Evolutionary conservation across 2,797 vertebrate genomes (phyloP).

Genomic region (Prunella strophiata): DNA sequence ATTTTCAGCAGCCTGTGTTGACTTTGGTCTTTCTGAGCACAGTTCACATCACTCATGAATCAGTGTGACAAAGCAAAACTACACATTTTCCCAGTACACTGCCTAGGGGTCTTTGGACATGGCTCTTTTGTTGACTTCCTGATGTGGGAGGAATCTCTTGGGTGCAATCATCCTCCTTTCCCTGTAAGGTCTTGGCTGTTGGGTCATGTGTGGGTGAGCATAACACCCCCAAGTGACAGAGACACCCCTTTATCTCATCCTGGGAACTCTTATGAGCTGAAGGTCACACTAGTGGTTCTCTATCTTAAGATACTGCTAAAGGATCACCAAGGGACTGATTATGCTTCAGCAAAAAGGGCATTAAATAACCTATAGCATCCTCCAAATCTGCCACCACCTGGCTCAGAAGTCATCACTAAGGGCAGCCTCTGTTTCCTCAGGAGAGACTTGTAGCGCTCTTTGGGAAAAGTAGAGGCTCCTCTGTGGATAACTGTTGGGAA

Average conservation of each 20-base stretch:
- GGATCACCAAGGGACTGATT: neutral
- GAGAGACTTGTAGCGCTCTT: neutral
- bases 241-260: neutral
- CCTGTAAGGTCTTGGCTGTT: neutral
- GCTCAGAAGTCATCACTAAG: neutral
- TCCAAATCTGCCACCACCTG: neutral
- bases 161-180: neutral
- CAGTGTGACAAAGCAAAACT: neutral
- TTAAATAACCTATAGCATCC: neutral
- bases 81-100: neutral
- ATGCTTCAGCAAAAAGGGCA: neutral
- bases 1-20: neutral
- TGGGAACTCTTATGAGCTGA: neutral
- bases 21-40: neutral
- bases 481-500: neutral
- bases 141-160: neutral
- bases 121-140: neutral
- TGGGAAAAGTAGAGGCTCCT: neutral
- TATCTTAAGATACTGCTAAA: neutral
- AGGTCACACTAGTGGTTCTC: neutral
- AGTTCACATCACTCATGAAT: neutral
- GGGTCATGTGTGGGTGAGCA: no score
- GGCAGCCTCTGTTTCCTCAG: no score
- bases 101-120: neutral
- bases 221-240: neutral